Evolutionary conservation across 2,888 invertebrate genomes (phyloP).

Genomic region (Prostheceraeus crozeri): DNA sequence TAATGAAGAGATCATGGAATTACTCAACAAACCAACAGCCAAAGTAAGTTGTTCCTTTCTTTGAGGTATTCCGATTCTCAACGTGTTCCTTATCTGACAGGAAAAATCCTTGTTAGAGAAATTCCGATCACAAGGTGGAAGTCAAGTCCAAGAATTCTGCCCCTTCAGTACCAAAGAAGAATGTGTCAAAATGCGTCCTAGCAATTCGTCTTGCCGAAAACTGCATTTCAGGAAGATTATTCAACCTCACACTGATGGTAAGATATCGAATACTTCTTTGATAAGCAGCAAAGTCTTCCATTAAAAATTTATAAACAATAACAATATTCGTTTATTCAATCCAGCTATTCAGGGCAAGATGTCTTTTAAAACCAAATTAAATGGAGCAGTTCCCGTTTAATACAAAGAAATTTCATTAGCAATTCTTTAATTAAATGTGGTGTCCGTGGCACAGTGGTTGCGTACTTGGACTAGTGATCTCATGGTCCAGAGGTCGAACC

Average conservation of each 20-base stretch:
- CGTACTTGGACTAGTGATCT: too few relatives aligned
- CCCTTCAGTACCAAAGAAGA: constrained; percentile 86
- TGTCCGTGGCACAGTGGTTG: too few relatives aligned
- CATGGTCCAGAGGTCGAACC: too few relatives aligned
- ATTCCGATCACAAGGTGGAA: constrained; percentile 83
- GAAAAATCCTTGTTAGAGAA: constrained; percentile 83
- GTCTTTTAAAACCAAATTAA: too few relatives aligned
- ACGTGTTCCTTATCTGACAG: constrained; percentile 40
- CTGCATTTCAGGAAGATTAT: constrained; percentile 94
- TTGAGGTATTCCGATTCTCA: neutral
- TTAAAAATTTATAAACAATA: too few relatives aligned
- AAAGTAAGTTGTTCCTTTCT: constrained; percentile 62
- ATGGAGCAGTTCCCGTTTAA: too few relatives aligned
- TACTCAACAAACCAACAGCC: constrained; percentile 71
- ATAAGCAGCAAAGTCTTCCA: too few relatives aligned
- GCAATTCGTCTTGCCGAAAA: constrained; percentile 68
- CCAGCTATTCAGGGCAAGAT: too few relatives aligned
- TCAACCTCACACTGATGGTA: constrained; percentile 76
- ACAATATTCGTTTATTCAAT: too few relatives aligned
- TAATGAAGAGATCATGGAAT: constrained; percentile 84
- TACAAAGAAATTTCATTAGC: too few relatives aligned
- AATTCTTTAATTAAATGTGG: too few relatives aligned
- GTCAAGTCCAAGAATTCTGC: constrained; percentile 73
- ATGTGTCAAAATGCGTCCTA: constrained; percentile 61
- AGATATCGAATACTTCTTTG: constrained; percentile 35